Conservation (phyloP, 1,140 invertebrate genomes). For the Calliopsis andreniformis region DNA sequence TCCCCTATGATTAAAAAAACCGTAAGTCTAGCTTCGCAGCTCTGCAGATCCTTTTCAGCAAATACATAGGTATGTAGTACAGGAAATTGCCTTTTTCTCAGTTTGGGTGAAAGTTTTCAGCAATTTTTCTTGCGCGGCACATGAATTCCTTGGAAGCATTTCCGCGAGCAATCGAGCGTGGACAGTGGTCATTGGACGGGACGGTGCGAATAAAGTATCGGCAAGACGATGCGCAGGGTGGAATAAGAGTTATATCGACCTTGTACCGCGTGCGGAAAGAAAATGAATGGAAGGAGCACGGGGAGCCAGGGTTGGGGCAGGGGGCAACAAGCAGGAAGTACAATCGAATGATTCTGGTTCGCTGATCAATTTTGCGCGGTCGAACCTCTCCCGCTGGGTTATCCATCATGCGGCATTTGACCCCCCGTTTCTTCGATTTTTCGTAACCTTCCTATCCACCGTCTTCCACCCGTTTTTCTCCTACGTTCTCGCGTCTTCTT, state of each 20-base stretch:
- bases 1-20: too few relatives aligned
- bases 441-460: conserved; percentile 43
- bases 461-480: conserved; percentile 21
- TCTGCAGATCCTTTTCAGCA: too few relatives aligned
- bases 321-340: conserved; percentile 54
- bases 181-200: conserved; percentile 54
- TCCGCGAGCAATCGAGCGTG: conserved; percentile 56
- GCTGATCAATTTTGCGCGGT: conserved; percentile 71
- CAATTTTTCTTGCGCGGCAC: conserved; percentile 47
- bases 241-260: conserved; percentile 64
- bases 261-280: conserved; percentile 47
- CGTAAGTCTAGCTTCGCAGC: too few relatives aligned
- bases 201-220: conserved; percentile 60
- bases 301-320: conserved; percentile 23
- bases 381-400: conserved; percentile 54
- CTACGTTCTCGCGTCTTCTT: conserved; percentile 18
- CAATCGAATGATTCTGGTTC: conserved; percentile 72
- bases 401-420: conserved; percentile 69
- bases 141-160: conserved; percentile 55
- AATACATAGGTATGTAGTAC: too few relatives aligned
- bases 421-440: conserved; percentile 65
- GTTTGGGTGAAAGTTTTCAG: neutral
- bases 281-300: conserved; percentile 56
- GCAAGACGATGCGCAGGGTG: conserved; percentile 18
- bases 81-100: conserved; percentile 8